Conservation (phyloP, 1,140 invertebrate species). For the Drosophila leontia region DNA sequence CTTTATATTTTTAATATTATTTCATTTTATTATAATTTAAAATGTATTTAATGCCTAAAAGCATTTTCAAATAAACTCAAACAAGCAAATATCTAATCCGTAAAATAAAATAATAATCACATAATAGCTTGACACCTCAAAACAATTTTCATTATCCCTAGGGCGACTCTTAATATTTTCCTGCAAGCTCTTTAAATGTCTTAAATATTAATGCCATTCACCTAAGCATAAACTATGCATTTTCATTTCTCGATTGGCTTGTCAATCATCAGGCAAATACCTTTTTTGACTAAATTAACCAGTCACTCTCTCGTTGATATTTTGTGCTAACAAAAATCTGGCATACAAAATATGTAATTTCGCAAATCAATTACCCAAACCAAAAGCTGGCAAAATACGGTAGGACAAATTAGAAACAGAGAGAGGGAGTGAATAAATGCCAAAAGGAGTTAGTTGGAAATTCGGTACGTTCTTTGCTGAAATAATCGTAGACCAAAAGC, state of each 20-base stretch:
- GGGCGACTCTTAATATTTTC: background rate
- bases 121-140: constrained; percentile 11
- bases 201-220: constrained; percentile 21
- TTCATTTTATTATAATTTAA: background rate
- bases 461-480: background rate
- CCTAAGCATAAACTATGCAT: background rate
- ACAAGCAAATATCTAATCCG: background rate
- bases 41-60: background rate
- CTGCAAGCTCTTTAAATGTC: background rate
- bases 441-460: constrained; percentile 31
- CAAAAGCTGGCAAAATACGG: background rate
- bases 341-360: constrained; percentile 40
- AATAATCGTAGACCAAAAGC: constrained; percentile 24
- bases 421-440: background rate
- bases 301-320: constrained; percentile 15
- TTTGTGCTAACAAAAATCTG: constrained; percentile 29
- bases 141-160: constrained; percentile 3
- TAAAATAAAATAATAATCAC: constrained; percentile 15
- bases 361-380: constrained; percentile 58
- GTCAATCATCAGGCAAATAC: constrained; percentile 9
- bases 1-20: background rate
- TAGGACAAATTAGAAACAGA: background rate
- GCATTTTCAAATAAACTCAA: no score
- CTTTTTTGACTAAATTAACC: constrained; percentile 34
- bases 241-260: constrained; percentile 6